Percentiles rank a stretch among this genome's conserved stretches.
Evolutionary conservation across 92 coral and sea anemone genomes (phyloP).

Genomic region (Desmophyllum pertusum): DNA sequence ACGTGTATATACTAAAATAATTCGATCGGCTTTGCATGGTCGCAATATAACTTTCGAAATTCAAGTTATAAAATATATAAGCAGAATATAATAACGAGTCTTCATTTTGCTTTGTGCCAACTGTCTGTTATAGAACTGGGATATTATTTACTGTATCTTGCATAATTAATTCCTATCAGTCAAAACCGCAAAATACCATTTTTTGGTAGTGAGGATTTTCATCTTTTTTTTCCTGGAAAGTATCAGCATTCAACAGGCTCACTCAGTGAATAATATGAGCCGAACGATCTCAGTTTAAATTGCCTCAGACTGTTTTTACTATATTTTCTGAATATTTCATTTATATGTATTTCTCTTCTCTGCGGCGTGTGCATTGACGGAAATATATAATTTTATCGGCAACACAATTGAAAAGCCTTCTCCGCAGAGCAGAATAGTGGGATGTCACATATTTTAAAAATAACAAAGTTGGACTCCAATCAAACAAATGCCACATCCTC

Average conservation of each 20-base stretch:
- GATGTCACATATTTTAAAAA: slow-evolving; percentile 2
- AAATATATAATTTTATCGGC: not conserved
- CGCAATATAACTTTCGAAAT: not conserved
- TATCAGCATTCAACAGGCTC: not conserved
- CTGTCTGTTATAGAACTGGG: slow-evolving; percentile 4
- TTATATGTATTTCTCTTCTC: not conserved
- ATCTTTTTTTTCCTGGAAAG: not conserved
- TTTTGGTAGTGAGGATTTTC: not conserved
- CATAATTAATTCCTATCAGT: not conserved
- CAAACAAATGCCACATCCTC: slow-evolving; percentile 12
- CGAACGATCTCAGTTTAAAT: not conserved
- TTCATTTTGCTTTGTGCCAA: not conserved
- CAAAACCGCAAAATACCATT: slow-evolving; percentile 14
- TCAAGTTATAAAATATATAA: not conserved
- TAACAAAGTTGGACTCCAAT: not conserved
- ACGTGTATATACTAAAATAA: not conserved
- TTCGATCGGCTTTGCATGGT: not conserved
- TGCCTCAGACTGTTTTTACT: no score
- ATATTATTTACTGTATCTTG: slow-evolving; percentile 7
- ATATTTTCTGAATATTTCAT: not conserved
- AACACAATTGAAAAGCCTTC: not conserved
- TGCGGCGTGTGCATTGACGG: slow-evolving; percentile 2
- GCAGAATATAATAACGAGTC: not conserved
- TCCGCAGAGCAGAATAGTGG: slow-evolving; percentile 5
- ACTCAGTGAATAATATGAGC: not conserved